Evolutionary conservation across 2,888 invertebrate genomes (phyloP).

Genomic region (Caenorhabditis sulstoni): DNA sequence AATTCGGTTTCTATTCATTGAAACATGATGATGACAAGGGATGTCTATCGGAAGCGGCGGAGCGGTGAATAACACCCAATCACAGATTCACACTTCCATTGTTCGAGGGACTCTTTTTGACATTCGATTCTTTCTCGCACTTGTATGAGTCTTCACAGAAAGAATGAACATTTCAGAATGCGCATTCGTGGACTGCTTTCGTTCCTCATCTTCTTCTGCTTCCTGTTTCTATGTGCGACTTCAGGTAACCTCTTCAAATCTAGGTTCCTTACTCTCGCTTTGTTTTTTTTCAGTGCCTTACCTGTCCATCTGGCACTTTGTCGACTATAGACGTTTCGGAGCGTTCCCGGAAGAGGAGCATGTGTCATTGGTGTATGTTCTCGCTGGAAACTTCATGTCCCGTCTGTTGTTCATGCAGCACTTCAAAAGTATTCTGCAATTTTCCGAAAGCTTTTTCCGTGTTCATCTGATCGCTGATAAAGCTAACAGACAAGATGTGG

Average conservation of each 20-base stretch:
- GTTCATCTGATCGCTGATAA: slow-evolving; percentile 62
- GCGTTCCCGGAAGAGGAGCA: slow-evolving; percentile 53
- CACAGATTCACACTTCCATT: slow-evolving; percentile 15
- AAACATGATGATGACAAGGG: slow-evolving; percentile 32
- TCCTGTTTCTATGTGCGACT: neutral
- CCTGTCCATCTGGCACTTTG: slow-evolving; percentile 36
- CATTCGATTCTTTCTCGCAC: neutral
- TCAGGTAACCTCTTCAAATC: neutral
- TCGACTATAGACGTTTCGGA: slow-evolving; percentile 28
- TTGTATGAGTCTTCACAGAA: no score
- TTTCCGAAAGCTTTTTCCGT: slow-evolving; percentile 47
- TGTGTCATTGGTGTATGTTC: slow-evolving; percentile 30
- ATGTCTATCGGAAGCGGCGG: slow-evolving; percentile 43
- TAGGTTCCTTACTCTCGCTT: no score
- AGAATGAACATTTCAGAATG: no score
- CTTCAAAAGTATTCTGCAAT: slow-evolving; percentile 52
- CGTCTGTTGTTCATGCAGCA: slow-evolving; percentile 42
- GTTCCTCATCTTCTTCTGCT: neutral
- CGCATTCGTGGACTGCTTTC: slow-evolving; percentile 6
- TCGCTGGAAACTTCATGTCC: slow-evolving; percentile 46
- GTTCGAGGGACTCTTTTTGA: slow-evolving; percentile 2
- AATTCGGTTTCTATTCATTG: slow-evolving; percentile 23
- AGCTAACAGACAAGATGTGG: slow-evolving; percentile 22
- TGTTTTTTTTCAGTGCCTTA: slow-evolving; percentile 31
- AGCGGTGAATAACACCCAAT: slow-evolving; percentile 54